Conservation (phyloP, 2,797 vertebrate genomes). For the Typhlichthys subterraneus region DNA sequence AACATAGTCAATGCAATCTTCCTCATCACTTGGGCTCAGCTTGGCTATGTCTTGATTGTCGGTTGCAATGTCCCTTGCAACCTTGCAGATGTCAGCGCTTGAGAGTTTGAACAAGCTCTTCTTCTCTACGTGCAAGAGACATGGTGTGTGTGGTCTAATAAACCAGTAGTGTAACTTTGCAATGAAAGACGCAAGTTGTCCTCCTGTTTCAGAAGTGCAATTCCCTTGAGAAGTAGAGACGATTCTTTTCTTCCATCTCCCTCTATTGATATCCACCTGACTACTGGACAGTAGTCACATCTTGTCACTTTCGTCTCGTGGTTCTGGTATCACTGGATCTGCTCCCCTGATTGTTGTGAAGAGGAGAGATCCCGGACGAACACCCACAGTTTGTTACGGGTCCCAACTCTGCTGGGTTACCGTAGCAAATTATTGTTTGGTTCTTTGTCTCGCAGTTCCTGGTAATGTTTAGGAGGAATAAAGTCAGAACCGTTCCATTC, state of each 20-base stretch:
- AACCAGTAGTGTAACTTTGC: neutral
- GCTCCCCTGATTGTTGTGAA: neutral
- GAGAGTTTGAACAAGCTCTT: conserved; percentile 11
- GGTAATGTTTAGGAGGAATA: too few relatives aligned
- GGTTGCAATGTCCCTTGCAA: neutral
- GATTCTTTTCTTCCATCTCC: neutral
- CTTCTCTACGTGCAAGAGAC: neutral
- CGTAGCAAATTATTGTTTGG: neutral
- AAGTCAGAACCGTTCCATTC: too few relatives aligned
- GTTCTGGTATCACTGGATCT: conserved; percentile 16
- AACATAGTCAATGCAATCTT: conserved; percentile 6
- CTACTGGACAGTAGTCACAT: neutral
- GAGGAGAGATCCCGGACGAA: conserved; percentile 5
- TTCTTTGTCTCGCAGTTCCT: too few relatives aligned
- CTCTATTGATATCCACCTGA: neutral
- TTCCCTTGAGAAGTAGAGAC: neutral
- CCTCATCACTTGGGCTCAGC: conserved; percentile 4
- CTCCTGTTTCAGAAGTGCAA: neutral
- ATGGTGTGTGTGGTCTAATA: neutral
- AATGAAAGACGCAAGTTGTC: too few relatives aligned
- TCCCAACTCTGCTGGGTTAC: neutral
- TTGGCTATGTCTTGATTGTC: neutral
- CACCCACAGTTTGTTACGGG: conserved; percentile 10
- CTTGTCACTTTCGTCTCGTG: neutral
- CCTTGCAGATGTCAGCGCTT: neutral